Percentiles rank a stretch among this genome's conserved stretches.
Evolutionary conservation across 2,888 invertebrate species (phyloP).

Genomic region (Cerastis leucographa): DNA sequence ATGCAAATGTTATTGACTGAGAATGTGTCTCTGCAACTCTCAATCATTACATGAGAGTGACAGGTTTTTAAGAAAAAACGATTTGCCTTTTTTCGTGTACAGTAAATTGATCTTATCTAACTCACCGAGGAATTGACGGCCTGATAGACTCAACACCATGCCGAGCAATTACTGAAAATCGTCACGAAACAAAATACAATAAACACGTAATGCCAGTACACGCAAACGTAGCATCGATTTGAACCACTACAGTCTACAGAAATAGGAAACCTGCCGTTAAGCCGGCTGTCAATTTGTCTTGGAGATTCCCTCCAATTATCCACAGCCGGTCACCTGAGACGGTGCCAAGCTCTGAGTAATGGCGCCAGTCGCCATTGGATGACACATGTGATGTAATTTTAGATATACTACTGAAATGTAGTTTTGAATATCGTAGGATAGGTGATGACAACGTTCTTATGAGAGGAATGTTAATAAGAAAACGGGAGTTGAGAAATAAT

Average conservation of each 20-base stretch:
- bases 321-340: slow-evolving; percentile 52
- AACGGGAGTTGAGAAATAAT: background rate
- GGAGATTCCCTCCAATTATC: slow-evolving; percentile 62
- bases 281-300: slow-evolving; percentile 54
- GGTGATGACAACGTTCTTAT: background rate
- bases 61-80: background rate
- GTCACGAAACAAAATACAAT: slow-evolving; percentile 14
- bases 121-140: background rate
- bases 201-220: background rate
- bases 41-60: background rate
- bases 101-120: background rate
- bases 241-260: slow-evolving; percentile 38
- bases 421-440: slow-evolving; percentile 16
- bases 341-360: slow-evolving; percentile 63
- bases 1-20: no score
- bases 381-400: slow-evolving; percentile 60
- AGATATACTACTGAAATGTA: slow-evolving; percentile 52
- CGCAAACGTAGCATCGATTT: background rate
- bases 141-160: background rate
- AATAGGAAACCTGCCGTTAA: slow-evolving; percentile 47
- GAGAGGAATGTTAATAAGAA: background rate
- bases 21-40: background rate
- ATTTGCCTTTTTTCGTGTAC: background rate
- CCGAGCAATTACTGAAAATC: background rate
- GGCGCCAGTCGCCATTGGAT: slow-evolving; percentile 49